These are phyloP conservation scores for Arenaria interpres DNA, from an alignment of 2,113 vertebrate genomes.

Conservation along the genomic window DNA sequence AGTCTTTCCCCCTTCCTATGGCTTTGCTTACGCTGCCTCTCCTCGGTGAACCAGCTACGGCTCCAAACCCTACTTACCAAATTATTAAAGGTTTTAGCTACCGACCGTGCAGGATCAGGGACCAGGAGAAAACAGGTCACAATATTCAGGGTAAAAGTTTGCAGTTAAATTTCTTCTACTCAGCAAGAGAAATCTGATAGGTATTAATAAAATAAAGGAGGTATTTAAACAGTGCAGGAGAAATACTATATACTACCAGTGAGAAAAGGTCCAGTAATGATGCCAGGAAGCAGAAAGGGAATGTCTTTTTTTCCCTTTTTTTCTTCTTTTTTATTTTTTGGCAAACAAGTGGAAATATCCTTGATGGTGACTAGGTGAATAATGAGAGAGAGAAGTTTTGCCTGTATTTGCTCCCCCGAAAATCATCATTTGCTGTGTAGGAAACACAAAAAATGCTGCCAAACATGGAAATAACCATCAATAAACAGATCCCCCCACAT, in stretches of 20 bases:
- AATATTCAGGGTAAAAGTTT: background rate
- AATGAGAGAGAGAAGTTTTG: background rate
- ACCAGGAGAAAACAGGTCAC: background rate
- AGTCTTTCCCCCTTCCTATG: background rate
- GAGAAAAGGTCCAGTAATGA: background rate
- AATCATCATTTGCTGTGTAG: background rate
- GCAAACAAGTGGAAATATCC: background rate
- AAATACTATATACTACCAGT: background rate
- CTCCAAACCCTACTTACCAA: background rate
- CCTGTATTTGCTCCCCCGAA: background rate
- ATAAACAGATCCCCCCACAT: background rate
- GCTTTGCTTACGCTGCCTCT: background rate
- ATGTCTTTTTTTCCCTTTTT: fast-evolving
- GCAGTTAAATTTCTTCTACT: background rate
- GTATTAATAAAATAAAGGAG: background rate
- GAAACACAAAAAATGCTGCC: background rate
- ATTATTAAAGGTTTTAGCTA: background rate
- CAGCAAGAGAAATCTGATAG: background rate
- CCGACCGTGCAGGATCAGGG: background rate
- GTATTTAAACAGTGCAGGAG: background rate
- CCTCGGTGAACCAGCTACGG: background rate
- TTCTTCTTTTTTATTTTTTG: background rate
- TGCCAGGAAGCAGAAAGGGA: background rate
- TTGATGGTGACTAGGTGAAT: background rate
- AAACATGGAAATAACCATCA: background rate